Base-by-base conservation (phyloP, 2,888 invertebrate genomes). In the Pardosa pseudoannulata region DNA sequence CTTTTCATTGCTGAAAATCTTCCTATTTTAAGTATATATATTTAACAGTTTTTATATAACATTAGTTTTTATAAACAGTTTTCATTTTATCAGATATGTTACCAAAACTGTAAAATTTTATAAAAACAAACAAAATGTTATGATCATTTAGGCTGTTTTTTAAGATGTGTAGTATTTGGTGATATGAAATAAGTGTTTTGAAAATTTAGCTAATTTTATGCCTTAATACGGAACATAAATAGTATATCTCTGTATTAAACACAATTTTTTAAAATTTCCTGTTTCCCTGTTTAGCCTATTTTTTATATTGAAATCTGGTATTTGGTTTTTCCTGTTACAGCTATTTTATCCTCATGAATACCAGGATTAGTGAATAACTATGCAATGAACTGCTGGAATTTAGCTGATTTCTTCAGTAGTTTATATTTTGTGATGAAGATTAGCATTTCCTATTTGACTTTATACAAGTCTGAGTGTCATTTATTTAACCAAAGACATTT, bases 311-410 rank as follows among this genome's bases (percentile, higher is more conserved):
- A 76, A 72, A 70, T 70, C 31, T 76, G 65, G 50, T 76, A 5
- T 76, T 50, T 74, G 71, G 50, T 75, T 82, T 65, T 71, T 68
- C 75, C 76, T 71, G 11, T 75, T 83, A 9, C 82, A 83, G 76
- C 76, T 16, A 36, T 83, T 65, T 83, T 65, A 31, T 41, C 29
- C 56, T n/a, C 46, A 29, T 39, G 74, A 68, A 23, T 56, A 56
- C 67, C 67, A 67, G 36, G 1, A 68, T 65, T 83, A 83, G 39
- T 76, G 76, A 83, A 67, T 75, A 39, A 36, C 19, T 39, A 64
- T 82, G n/a, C 46, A 71, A 82, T 64, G 70, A 71, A 68, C 68
- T 7, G 11, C 65, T 74, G 80, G 74, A 68, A 32, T 72, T 80
- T 67, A 9, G 16, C 32, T 70, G 56, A 70, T 81, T 80, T 62